Base-by-base conservation (phyloP, 2,888 invertebrate genomes). In the Caenorhabditis macrosperma region DNA sequence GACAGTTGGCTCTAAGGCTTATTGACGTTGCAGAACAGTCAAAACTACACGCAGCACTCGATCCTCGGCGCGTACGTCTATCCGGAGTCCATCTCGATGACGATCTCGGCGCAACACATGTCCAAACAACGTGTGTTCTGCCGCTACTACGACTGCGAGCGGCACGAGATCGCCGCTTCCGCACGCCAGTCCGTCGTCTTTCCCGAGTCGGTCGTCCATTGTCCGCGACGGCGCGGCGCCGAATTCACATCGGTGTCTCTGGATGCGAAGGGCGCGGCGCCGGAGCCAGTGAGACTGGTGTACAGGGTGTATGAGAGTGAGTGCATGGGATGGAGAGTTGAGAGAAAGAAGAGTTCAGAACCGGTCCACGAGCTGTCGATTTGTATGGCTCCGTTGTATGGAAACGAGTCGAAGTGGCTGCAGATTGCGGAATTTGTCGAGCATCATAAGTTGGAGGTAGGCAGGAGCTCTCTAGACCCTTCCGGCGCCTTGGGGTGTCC, bases 81-180 rank as follows among this genome's bases (percentile, higher is more conserved):
- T 54, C 64, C 64, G 1, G 66, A 66, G 28, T 52, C 59, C 17
- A 60, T 75, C n/a, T 64, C 75, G 12, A 54, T 75, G 20, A 38
- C 52, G 5, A 66, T 52, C 9, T 54, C 61, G 0, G 44, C 67
- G 2, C 64, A 64, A 12, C 35, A 24, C 38, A n/a, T 57, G 44
- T 22, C 17, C 15, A 44, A 44, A 55, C 33, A 44, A 54, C 26
- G 24, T 17, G 24, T 46, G 4, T 57, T 10, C 33, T 69, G 69
- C 20, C 20, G 60, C 12, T 69, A 69, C 60, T 69, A 41, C 28
- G 60, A 69, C 52, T 69, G 69, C 30, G 41, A 69, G 7, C 35
- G 22, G 15, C 33, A 30, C 24, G 69, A 69, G 22, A 60, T 69
- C 24, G 52, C 46, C 7, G 28, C 15, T 9, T 20, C 50, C 20